Evolutionary conservation across 23 tunicate species (phyloP), one percentile per base, ranked within the genome.

Genomic region (Clavelina lepadiformis): DNA sequence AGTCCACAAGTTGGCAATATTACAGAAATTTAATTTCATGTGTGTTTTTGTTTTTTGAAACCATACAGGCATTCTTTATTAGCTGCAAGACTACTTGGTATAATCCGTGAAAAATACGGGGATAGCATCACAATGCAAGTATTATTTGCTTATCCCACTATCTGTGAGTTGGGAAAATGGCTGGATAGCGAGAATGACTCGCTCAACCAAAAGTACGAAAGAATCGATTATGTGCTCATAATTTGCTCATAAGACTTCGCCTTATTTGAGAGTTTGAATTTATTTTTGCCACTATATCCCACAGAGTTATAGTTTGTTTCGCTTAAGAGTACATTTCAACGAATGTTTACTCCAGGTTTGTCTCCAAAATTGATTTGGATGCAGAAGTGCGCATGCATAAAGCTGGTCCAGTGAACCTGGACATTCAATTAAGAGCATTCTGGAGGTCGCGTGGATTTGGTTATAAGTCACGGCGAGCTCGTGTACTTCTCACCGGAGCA

Each of bases 21-120:
- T n/a, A n/a, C n/a, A n/a, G n/a, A n/a, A n/a, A n/a, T n/a, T n/a
- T n/a, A n/a, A n/a, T n/a, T n/a, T n/a, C n/a, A n/a, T n/a, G n/a
- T n/a, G n/a, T n/a, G n/a, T n/a, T n/a, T n/a, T n/a, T n/a, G n/a
- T n/a, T n/a, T n/a, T n/a, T n/a, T n/a, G n/a, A n/a, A n/a, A n/a
- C n/a, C n/a, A n/a, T 73, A 28, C 78, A 89, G 97, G n/a, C 97
- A 89, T 62, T 89, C 97, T 21, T 76, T 89, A 4, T 69, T 89
- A 31, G 97, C 97, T 23, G 97, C 97, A 0, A 57, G 89, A 20
- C 33, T 89, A 23, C 78, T 89, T 19, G 97, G 97, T 3, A 89
- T 81, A 52, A 47, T 89, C 24, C 89, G 97, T 2, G 97, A 81
- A 57, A 38, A 50, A 28, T 81, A 46, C 47, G 53, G 36, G 1